Evolutionary conservation across 2,888 invertebrate genomes (phyloP).

Genomic region (Fragum sueziense): DNA sequence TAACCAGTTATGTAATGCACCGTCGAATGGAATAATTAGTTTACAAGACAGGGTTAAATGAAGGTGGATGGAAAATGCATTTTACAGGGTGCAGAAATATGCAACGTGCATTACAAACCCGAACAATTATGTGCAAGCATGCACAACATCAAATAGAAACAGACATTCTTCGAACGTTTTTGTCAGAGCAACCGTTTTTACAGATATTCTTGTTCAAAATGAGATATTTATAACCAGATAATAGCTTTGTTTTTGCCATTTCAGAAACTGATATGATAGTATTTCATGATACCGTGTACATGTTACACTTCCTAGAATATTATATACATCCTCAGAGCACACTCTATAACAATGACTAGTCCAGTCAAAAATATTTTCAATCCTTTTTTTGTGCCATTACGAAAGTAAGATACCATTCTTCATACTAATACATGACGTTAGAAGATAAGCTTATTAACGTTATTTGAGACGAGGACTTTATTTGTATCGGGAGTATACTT

Average conservation of each 20-base stretch:
- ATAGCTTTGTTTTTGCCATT: not conserved
- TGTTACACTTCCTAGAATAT: too few species aligned
- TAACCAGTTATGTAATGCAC: too few species aligned
- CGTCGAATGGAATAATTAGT: not conserved
- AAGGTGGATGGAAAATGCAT: not conserved
- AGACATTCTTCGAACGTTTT: not conserved
- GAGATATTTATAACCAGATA: not conserved
- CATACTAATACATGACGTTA: too few species aligned
- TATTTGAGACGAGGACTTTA: too few species aligned
- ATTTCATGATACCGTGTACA: too few species aligned
- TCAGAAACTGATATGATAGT: not conserved
- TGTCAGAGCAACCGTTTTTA: not conserved
- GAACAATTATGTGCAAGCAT: slow-evolving; percentile 5
- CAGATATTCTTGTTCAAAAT: not conserved
- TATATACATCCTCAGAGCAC: too few species aligned
- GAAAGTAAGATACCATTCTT: too few species aligned
- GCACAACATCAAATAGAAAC: slow-evolving; percentile 7
- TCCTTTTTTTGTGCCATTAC: too few species aligned
- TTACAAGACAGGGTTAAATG: not conserved
- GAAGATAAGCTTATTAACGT: too few species aligned
- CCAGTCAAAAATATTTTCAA: too few species aligned
- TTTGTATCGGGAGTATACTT: too few species aligned
- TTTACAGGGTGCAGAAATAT: slow-evolving; percentile 1
- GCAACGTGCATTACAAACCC: slow-evolving; percentile 16
- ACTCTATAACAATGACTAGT: too few species aligned